A percentile compares a stretch with the other conserved stretches of the same genome.
Conservation (phyloP, 2,113 vertebrate species). For the Eidolon helvum region DNA sequence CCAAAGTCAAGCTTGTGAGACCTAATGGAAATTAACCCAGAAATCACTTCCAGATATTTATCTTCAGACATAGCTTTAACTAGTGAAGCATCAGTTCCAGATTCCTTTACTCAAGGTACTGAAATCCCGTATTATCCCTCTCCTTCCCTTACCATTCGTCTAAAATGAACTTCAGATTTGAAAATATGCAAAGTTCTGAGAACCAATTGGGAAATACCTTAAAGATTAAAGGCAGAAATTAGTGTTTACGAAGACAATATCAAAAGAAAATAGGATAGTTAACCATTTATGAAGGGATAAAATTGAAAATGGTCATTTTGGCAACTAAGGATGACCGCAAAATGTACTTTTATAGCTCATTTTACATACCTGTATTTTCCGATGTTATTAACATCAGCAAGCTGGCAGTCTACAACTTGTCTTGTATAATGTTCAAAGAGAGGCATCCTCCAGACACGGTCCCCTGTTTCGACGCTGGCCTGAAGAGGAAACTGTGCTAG, state of each 20-base stretch:
- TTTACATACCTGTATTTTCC: slow-evolving; percentile 92
- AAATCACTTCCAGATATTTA: neutral
- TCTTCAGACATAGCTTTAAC: slow-evolving; percentile 6
- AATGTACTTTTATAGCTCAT: neutral
- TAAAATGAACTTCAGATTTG: neutral
- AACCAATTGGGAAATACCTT: slow-evolving; percentile 1
- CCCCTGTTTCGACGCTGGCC: slow-evolving; percentile 95
- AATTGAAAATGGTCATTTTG: neutral
- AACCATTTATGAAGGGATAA: neutral
- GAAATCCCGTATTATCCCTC: neutral
- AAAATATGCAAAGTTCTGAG: slow-evolving; percentile 23
- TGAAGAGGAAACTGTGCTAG: slow-evolving; percentile 57
- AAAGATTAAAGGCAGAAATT: slow-evolving; percentile 21
- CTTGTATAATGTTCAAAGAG: slow-evolving; percentile 96
- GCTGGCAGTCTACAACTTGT: slow-evolving; percentile 92
- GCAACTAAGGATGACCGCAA: neutral
- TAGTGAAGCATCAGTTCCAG: neutral
- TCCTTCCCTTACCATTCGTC: neutral
- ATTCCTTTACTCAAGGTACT: neutral
- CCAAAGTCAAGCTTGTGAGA: neutral
- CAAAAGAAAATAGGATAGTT: neutral
- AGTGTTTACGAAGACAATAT: neutral
- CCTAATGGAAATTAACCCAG: neutral
- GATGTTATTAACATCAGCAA: slow-evolving; percentile 97
- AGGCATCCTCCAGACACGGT: slow-evolving; percentile 98